Evolutionary conservation across 2,797 vertebrate genomes (phyloP).

Genomic region (Todus mexicanus): DNA sequence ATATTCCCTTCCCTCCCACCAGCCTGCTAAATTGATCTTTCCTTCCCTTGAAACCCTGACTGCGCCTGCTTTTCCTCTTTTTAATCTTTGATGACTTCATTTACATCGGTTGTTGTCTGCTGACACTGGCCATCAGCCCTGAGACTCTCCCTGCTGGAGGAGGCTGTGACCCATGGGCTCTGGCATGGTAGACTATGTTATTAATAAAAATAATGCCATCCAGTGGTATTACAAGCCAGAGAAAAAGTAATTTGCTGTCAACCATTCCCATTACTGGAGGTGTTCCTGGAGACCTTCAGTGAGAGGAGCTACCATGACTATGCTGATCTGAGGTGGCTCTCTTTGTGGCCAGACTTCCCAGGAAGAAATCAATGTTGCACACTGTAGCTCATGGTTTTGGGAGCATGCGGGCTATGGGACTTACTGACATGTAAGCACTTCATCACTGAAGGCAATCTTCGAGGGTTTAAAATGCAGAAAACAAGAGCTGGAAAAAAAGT

Average conservation of each 20-base stretch:
- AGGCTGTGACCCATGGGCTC: background rate
- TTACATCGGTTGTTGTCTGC: background rate
- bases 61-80: background rate
- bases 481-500: background rate
- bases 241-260: background rate
- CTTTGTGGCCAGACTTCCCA: background rate
- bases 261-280: background rate
- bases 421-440: background rate
- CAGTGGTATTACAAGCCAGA: background rate
- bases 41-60: background rate
- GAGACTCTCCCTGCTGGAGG: background rate
- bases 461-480: background rate
- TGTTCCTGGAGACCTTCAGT: background rate
- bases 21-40: background rate
- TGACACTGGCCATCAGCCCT: conserved; percentile 19
- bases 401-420: background rate
- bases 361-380: background rate
- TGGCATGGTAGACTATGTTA: background rate
- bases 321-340: background rate
- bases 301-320: background rate
- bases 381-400: background rate
- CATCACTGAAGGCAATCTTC: background rate
- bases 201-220: conserved; percentile 5
- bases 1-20: background rate
- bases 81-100: conserved; percentile 26